Conservation (phyloP, 2,797 vertebrate genomes). For the Argya squamiceps region DNA sequence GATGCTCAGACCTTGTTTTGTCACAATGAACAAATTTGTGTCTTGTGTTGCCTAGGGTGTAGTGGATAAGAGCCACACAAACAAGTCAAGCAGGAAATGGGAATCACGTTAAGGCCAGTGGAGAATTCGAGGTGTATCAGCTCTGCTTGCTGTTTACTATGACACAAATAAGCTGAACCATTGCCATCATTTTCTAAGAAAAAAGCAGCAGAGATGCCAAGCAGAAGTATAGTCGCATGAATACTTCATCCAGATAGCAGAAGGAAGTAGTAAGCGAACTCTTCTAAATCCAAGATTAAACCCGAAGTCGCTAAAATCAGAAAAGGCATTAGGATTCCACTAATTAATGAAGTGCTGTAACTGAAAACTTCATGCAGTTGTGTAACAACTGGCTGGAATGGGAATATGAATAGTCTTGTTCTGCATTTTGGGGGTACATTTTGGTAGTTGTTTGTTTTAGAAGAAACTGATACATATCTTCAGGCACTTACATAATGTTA, state of each 20-base stretch:
- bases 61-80: neutral
- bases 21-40: neutral
- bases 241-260: neutral
- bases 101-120: neutral
- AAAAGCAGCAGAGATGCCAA: neutral
- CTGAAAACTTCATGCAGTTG: neutral
- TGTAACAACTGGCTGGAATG: neutral
- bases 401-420: neutral
- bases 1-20: neutral
- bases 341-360: neutral
- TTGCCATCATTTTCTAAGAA: neutral
- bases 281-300: neutral
- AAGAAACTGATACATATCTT: neutral
- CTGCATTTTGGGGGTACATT: neutral
- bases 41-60: neutral
- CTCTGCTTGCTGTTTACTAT: neutral
- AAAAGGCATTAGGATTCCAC: neutral
- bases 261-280: neutral
- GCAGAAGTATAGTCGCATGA: neutral
- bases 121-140: neutral
- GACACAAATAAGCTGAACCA: neutral
- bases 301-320: rapidly evolving
- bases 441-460: neutral
- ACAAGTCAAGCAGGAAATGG: neutral
- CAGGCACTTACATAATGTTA: neutral